Base-by-base conservation (phyloP, 1,140 invertebrate species). In the Cydia splendana region DNA sequence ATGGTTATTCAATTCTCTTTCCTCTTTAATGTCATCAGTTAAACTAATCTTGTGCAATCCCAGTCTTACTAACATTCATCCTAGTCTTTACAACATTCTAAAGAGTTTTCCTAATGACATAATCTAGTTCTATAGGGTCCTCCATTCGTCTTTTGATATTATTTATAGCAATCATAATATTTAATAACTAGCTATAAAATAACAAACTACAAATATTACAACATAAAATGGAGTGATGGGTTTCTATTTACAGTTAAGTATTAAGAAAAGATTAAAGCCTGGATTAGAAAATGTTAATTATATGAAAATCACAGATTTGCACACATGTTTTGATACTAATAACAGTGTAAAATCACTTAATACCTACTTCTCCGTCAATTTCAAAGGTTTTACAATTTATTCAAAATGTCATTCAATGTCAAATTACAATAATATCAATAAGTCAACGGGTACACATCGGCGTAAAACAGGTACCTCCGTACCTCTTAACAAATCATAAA, bases 321-420 rank as follows among this genome's bases (percentile, higher is more conserved):
- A 57, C n/a, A 1, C 30, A 45, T 24, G 62, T 78, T 62, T 69
- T 71, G 57, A 42, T 42, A 2, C 10, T 67, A 24, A 76, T 76
- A 65, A 75, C 20, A 20, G 57, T 76, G 76, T 75, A 74, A 77
- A 62, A 82, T 77, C 79, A 42, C 9, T 10, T 42, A 42, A 42
- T 42, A 42, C 38, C 34, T n/a, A 24, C 24, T 0, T 24, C 24
- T 24, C 24, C 24, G 24, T 24, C 0, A 24, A 24, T 24, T 24
- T 2, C 0, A 24, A 24, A 24, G 24, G 24, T 24, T 24, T 24
- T 10, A 9, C 10, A 10, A 42, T 42, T 42, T 42, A 42, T 42
- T 42, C 38, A 10, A 10, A 42, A 42, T 42, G 38, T 10, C 38
- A 42, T n/a, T n/a, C n/a, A n/a, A n/a, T n/a, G n/a, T n/a, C n/a